Base-by-base conservation (phyloP, 2,797 vertebrate species). In the Danio albolineatus region DNA sequence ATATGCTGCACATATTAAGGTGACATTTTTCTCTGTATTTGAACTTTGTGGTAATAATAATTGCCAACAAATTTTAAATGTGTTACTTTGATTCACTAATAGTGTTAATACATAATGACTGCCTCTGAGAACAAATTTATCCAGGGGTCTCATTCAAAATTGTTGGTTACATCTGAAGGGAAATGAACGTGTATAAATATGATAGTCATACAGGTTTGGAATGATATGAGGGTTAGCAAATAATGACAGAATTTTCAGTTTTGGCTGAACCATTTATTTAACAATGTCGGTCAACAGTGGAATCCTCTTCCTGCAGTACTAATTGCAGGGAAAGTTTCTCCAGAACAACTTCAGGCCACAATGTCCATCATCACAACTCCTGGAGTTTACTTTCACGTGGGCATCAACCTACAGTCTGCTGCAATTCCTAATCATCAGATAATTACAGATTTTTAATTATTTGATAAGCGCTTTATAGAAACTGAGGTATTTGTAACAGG, bases 31-130 rank as follows among this genome's bases (percentile, higher is more conserved):
- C 4, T 14, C 39, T 66, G 19, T 77, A 19, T 67, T 66, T 56
- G 6, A 67, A 66, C 2, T 48, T 5, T 0, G 16, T 36, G 1
- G 16, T 53, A 61, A 17, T 53, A 53, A 12, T 17, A 39, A 53
- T 76, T 57, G 36, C 19, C 21, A 19, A 51, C 16, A 36, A 36
- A 66, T 66, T 56, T 66, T 6, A 28, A 56, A 76, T 38, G 2
- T 46, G 16, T 48, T 48, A 59, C 12, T 67, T 77, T 77, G 39
- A 67, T 67, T 48, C 5, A 14, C 21, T 16, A 46, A 36, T 4
- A 46, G 6, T 54, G 13, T 65, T 9, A 54, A 76, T 53, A 41
- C 57, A 21, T 64, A 41, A 64, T 41, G 10, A 64, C 41, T 67
- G 10, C 41, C 4, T 0, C 10, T 57, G 16, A 57, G 10, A 66